Base-by-base conservation (phyloP, 2,113 vertebrate genomes). In the Hucho hucho region DNA sequence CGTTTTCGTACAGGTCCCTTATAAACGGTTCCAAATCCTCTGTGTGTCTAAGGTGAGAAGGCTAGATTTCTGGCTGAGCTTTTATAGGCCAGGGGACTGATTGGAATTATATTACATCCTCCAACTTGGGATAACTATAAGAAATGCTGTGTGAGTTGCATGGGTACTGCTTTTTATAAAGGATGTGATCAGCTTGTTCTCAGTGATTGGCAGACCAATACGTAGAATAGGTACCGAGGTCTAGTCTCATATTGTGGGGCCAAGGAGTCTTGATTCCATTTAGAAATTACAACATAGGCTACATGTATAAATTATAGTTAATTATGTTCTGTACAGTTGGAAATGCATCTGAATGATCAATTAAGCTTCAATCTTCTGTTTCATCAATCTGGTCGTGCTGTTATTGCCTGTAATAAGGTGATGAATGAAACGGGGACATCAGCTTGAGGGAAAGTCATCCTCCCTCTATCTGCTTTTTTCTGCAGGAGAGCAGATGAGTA, bases 341-440 rank as follows among this genome's bases (percentile, higher is more conserved):
- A 9, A 64, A 76, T 26, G 29, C 13, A 76, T 53, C 49, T 53
- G 16, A 70, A 12, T 24, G 26, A 47, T 61, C 20, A 32, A 81
- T 70, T 24, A 73, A 1, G 2, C 70, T 53, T 53, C 49, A 20
- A 16, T 79, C 71, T 4, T 12, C n/a, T 61, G 53, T 63, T 53
- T 11, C 24, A 16, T 83, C 66, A 56, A 72, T 68, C 64, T 72
- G 68, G 59, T 71, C 76, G 43, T 64, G 56, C 65, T 25, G 25
- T 75, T 74, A 75, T 83, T 84, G 61, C 74, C 63, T 88, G 76
- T 76, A 83, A 81, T 87, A 81, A 80, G 72, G 59, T 81, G 78
- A 83, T 80, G 69, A 80, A 86, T 79, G 77, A 75, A 83, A 79
- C 70, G 59, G 18, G 64, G 72, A 82, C 79, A 79, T 47, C 70